phyloP scores from a whole-genome alignment of 2,888 invertebrate genomes.

The Eulithis testata region DNA sequence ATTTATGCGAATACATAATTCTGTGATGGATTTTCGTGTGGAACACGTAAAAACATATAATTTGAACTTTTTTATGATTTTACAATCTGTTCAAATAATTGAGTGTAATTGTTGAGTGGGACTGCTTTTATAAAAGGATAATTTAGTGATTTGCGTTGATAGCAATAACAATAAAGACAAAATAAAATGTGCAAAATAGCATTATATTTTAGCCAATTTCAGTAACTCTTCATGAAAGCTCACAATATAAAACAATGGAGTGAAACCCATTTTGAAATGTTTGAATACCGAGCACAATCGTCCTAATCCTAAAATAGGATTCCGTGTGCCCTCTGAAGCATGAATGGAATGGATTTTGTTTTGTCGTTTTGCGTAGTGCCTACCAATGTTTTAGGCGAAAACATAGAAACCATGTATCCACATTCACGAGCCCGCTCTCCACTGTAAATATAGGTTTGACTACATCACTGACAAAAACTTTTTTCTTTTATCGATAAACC shows the following conservation, averaged over 20 bases:
- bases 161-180: too few relatives aligned
- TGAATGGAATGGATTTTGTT: constrained; percentile 39
- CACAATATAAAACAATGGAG: constrained; percentile 4
- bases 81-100: too few relatives aligned
- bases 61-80: too few relatives aligned
- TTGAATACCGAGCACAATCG: constrained; percentile 38
- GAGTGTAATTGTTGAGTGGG: too few relatives aligned
- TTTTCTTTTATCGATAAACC: too few relatives aligned
- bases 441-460: constrained; percentile 1
- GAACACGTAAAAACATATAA: too few relatives aligned
- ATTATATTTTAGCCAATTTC: not conserved
- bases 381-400: constrained; percentile 42
- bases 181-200: not conserved
- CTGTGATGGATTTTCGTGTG: too few relatives aligned
- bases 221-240: constrained; percentile 3
- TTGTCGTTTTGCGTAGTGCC: constrained; percentile 37
- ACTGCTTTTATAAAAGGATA: not conserved
- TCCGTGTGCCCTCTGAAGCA: constrained; percentile 36
- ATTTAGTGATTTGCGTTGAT: too few relatives aligned
- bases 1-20: too few relatives aligned
- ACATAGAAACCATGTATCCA: constrained; percentile 31
- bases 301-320: constrained; percentile 43
- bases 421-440: constrained; percentile 14
- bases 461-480: too few relatives aligned
- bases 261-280: constrained; percentile 13